Evolutionary conservation across 2,113 vertebrate genomes (phyloP).

Genomic region (Sphyrna mokarran): DNA sequence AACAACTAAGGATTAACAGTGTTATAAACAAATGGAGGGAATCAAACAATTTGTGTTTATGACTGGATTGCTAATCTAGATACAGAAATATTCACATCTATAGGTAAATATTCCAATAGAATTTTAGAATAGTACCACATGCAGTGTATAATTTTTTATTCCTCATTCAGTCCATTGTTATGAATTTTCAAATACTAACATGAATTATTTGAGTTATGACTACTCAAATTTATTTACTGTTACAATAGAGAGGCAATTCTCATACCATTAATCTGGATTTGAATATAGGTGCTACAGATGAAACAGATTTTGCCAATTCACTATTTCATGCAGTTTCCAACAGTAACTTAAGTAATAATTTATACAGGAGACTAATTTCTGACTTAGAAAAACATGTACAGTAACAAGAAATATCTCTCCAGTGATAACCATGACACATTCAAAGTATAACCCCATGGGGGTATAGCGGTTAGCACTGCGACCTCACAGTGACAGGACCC

Average conservation of each 20-base stretch:
- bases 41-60: too few relatives aligned
- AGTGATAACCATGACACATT: not conserved
- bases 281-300: not conserved
- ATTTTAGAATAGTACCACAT: not conserved
- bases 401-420: not conserved
- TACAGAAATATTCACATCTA: not conserved
- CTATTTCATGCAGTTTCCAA: constrained; percentile 39
- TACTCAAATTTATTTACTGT: not conserved
- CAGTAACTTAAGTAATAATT: not conserved
- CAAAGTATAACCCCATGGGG: not conserved
- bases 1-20: not conserved
- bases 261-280: not conserved
- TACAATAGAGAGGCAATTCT: constrained; percentile 16
- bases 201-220: not conserved
- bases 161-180: not conserved
- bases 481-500: too few relatives aligned
- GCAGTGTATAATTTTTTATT: not conserved
- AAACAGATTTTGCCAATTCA: not conserved
- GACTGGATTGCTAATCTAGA: not conserved
- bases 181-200: not conserved
- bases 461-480: too few relatives aligned
- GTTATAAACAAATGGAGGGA: not conserved
- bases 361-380: not conserved
- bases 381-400: not conserved
- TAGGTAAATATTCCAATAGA: not conserved